Evolutionary conservation across 2,113 vertebrate species (phyloP), one percentile per base, ranked within the genome.

Genomic region (Monarcha castaneiventris): DNA sequence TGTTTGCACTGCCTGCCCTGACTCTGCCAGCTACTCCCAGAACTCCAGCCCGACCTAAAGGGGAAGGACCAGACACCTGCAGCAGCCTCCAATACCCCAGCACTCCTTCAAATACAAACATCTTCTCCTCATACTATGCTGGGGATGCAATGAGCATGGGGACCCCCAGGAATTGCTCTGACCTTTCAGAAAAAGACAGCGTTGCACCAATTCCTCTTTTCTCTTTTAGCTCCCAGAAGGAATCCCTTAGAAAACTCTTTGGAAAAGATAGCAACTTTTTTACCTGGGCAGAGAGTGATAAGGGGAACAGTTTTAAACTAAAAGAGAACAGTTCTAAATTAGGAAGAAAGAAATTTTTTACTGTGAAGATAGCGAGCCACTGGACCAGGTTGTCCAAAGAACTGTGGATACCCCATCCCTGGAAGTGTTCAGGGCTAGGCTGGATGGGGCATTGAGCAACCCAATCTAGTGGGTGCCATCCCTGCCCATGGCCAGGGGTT

Each of bases 71-170:
- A 5, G 10, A 56, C 8, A 43, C 27, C 10, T 43, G 33, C 73
- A 74, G 55, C 69, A 76, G 25, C 7, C 29, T 37, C 33, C 2
- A 1, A 72, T 15, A 66, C 6, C 32, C 13, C 30, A 46, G 35
- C 55, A 66, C 7, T 22, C 22, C 43, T 41, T 55, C 52, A 49
- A 74, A 76, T 23, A 26, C 46, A 43, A 64, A 48, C 1, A 3
- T 25, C 26, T n/a, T 7, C 54, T 78, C 14, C 41, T 30, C 26
- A 35, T 30, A 32, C 44, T 52, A 15, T 35, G 35, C 0, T 61
- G 64, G 33, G 16, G 39, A 37, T 1, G 3, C 0, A 0, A 11
- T 33, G 44, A 90, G 39, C 12, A 12, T 6, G 1, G 30, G 21
- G 27, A 86, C 10, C 0, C 10, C 3, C 25, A 55, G 35, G 54